A percentile compares a stretch with the other conserved stretches of the same genome.
Evolutionary conservation across 2,888 invertebrate genomes (phyloP).

Genomic region (Eupithecia dodoneata): DNA sequence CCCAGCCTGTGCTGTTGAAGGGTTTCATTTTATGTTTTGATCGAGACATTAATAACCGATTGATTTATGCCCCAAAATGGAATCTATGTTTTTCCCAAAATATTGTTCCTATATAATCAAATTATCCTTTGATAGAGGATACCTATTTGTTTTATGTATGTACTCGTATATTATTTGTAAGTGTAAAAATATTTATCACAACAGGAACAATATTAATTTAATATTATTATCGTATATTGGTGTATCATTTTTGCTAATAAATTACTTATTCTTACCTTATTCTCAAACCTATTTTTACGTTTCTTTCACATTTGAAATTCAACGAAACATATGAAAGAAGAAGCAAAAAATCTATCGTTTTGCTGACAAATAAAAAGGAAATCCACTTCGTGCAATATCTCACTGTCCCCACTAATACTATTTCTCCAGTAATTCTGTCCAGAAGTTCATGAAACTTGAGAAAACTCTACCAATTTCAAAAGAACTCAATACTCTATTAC

Average conservation of each 20-base stretch:
- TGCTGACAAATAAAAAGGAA: constrained; percentile 44
- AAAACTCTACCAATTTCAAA: constrained; percentile 48
- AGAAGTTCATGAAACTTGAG: constrained; percentile 69
- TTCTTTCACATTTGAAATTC: neutral
- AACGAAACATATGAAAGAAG: neutral
- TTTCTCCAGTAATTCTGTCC: constrained; percentile 76
- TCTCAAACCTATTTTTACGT: too few species aligned
- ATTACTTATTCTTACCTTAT: too few species aligned
- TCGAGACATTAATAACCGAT: neutral
- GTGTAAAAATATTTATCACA: too few species aligned
- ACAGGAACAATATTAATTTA: too few species aligned
- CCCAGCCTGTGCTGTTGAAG: constrained; percentile 47
- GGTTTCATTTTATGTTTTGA: constrained; percentile 37
- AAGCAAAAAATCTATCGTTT: constrained; percentile 1
- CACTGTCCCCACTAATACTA: constrained; percentile 69
- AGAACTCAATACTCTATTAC: constrained; percentile 24
- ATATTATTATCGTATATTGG: too few species aligned
- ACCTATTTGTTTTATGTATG: too few species aligned
- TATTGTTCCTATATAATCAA: neutral
- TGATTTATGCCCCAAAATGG: neutral
- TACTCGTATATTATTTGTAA: too few species aligned
- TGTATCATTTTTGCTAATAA: too few species aligned
- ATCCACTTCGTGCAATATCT: constrained; percentile 54
- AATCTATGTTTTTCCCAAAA: too few species aligned
- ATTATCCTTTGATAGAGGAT: neutral